Base-by-base conservation (phyloP, 1,140 invertebrate species). In the Pogonomyrmex barbatus region DNA sequence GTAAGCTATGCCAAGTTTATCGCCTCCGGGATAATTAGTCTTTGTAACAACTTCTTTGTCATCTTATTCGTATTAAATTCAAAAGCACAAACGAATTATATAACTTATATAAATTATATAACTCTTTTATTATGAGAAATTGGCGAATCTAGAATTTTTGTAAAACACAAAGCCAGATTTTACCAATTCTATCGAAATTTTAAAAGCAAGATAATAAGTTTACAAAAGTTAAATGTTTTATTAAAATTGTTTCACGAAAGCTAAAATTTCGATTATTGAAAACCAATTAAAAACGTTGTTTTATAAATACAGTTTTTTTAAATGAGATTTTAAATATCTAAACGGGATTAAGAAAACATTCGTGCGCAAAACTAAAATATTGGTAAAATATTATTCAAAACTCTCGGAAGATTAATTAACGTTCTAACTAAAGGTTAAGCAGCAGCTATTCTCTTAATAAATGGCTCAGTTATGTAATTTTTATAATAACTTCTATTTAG, bases 1-100 rank as follows among this genome's bases (percentile, higher is more conserved):
- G 65, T 86, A 86, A 86, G 12, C 67, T 45, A 52, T 50, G 47
- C 42, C 52, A 77, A 86, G 77, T 33, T 86, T 81, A 42, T 68
- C 42, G 63, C 47, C 52, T 42, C 14, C 9, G 24, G 5, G 45
- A 62, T 81, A 86, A 86, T 86, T 62, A 67, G 36, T 5, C 12
- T n/a, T 52, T 36, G 30, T n/a, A 39, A 6, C 58, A 50, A 54
- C 56, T 81, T 78, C 62, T 42, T 60, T 76, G 62, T 58, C 14
- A 14, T 63, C 50, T 50, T 9, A 30, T 50, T 81, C n/a, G 39
- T 36, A 0, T 4, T 17, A 65, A 65, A 78, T 65, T 78, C 45
- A 47, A 47, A 33, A 63, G 30, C 45, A 17, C 2, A 10, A 4
- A 42, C 33, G 9, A n/a, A 17, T 1, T n/a, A 39, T 10, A 36